Conservation (phyloP, 2,888 invertebrate genomes). For the Agapostemon virescens region DNA sequence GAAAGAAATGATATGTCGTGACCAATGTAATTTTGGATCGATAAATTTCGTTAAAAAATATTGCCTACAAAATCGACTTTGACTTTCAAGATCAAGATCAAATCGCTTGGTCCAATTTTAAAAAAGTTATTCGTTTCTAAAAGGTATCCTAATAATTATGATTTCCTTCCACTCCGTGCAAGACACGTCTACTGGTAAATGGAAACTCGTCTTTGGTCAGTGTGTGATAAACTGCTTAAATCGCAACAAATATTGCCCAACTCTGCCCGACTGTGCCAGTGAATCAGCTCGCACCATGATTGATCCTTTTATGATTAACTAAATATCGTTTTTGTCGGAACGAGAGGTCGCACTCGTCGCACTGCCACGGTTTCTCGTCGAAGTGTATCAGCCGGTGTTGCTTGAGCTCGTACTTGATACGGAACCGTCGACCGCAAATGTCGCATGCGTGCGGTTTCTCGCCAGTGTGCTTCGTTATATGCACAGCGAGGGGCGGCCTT, state of each 20-base stretch:
- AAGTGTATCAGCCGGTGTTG: conserved; percentile 82
- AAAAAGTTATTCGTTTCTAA: too few species aligned
- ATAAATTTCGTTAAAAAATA: too few species aligned
- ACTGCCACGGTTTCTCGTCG: conserved; percentile 81
- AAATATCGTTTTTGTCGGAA: conserved; percentile 82
- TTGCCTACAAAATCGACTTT: too few species aligned
- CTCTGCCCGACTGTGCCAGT: not conserved
- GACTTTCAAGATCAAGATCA: too few species aligned
- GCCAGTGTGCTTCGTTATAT: conserved; percentile 84
- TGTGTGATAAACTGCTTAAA: not conserved
- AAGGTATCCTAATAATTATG: too few species aligned
- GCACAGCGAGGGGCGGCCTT: conserved; percentile 82
- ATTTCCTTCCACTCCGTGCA: too few species aligned
- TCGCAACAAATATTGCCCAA: not conserved
- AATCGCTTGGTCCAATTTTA: too few species aligned
- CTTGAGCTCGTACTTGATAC: conserved; percentile 84
- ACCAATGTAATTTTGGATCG: too few species aligned
- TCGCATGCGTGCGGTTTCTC: conserved; percentile 84
- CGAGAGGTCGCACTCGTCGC: conserved; percentile 79
- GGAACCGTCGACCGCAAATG: conserved; percentile 83
- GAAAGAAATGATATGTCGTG: too few species aligned
- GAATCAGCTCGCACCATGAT: conserved; percentile 71
- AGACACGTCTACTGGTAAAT: not conserved
- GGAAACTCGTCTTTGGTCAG: not conserved
- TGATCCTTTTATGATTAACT: conserved; percentile 81